Percentiles rank a stretch among this genome's conserved stretches.
phyloP scores from a whole-genome alignment of 2,113 vertebrate genomes.

The Archilochus colubris region DNA sequence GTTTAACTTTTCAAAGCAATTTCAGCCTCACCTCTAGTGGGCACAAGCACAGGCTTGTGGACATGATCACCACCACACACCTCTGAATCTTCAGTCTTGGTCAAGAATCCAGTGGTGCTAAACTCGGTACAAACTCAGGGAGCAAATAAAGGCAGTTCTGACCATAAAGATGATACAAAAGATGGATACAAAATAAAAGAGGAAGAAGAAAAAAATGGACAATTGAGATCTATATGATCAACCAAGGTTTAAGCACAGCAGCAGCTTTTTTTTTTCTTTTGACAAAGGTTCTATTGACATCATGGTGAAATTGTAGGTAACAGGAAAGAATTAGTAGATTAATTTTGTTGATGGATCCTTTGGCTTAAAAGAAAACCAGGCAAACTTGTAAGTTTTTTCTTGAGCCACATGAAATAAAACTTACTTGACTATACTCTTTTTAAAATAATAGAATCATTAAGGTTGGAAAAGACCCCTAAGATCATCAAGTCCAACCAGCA shows the following conservation, averaged over 20 bases:
- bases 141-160: not conserved
- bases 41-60: not conserved
- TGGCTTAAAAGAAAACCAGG: not conserved
- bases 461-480: too few relatives aligned
- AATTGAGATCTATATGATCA: not conserved
- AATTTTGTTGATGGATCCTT: not conserved
- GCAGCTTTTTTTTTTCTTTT: not conserved
- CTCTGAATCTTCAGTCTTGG: not conserved
- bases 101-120: not conserved
- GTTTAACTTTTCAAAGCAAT: not conserved
- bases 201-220: not conserved
- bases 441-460: too few relatives aligned
- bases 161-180: not conserved
- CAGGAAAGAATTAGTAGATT: not conserved
- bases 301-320: not conserved
- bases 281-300: not conserved
- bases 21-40: not conserved
- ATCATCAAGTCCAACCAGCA: too few relatives aligned
- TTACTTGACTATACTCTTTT: not conserved
- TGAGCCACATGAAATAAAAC: not conserved
- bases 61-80: not conserved
- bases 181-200: not conserved
- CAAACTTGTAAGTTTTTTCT: not conserved
- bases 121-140: not conserved
- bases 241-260: not conserved